A percentile compares a stretch with the other conserved stretches of the same genome.
These are phyloP conservation scores for Steinernema feltiae DNA, from an alignment of 1,140 invertebrate species.

Conservation along the genomic window DNA sequence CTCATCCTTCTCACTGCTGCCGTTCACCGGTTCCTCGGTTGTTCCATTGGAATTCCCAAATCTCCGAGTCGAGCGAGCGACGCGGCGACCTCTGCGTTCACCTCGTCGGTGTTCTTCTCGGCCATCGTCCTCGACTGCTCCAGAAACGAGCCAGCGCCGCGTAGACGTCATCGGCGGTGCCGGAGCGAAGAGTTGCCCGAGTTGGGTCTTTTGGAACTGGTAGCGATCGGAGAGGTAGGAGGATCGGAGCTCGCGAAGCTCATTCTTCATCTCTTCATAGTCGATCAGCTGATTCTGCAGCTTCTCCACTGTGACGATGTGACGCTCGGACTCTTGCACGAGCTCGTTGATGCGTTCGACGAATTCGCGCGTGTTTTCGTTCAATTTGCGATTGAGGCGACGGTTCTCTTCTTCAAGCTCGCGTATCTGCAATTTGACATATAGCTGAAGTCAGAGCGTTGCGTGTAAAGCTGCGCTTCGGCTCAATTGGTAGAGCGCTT, in stretches of 20 bases:
- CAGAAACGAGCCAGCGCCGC: not conserved
- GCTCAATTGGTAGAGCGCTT: no score
- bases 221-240: slow-evolving; percentile 5
- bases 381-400: not conserved
- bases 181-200: not conserved
- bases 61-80: not conserved
- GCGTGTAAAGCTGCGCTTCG: not conserved
- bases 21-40: not conserved
- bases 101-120: slow-evolving; percentile 3
- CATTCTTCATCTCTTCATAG: slow-evolving; percentile 7
- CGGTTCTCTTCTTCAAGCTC: slow-evolving; percentile 9
- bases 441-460: not conserved
- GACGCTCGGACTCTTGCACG: not conserved
- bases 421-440: not conserved
- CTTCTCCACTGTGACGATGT: slow-evolving; percentile 2
- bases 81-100: not conserved
- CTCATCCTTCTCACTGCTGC: not conserved
- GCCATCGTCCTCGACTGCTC: not conserved
- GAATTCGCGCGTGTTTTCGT: slow-evolving; percentile 8
- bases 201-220: slow-evolving; percentile 9
- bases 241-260: slow-evolving; percentile 1
- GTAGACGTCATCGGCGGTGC: not conserved
- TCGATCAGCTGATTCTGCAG: not conserved
- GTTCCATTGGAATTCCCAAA: not conserved
- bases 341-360: slow-evolving; percentile 8